Evolutionary conservation across 2,797 vertebrate genomes (phyloP), one percentile per base, ranked within the genome.

Genomic region (Paguma larvata): DNA sequence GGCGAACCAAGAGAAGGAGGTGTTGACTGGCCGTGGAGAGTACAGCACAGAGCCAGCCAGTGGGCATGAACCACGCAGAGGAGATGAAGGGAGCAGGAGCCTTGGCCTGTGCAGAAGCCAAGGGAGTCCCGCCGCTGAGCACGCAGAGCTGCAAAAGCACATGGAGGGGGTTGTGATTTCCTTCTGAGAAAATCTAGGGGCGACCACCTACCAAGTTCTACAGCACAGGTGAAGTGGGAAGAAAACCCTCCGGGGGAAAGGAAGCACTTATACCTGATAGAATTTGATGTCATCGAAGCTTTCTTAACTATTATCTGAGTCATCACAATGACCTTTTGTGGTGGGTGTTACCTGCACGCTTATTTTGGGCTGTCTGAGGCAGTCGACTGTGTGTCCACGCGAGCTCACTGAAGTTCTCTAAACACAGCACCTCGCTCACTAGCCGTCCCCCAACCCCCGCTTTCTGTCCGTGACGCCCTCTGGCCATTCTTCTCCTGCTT

Each of bases 381-480:
- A 6, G 11, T 27, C 27, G 14, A 23, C 10, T 5, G 25, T 46
- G 21, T 11, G 0, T 56, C 59, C 14, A 13, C 0, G 2, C 1
- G 27, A 53, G 8, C 3, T 19, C 9, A 18, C 3, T 15, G 27
- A 34, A 1, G 4, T 12, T 77, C 72, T 63, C n/a, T n/a, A 16
- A 83, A 41, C 41, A 18, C 4, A 7, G 30, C 13, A 6, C 3
- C 34, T 23, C 0, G 0, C 41, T 38, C 23, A 2, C n/a, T 13
- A 10, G 21, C 6, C 21, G 8, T 21, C 56, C 21, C 14, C 21
- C 21, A 59, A 13, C 25, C 23, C 15, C 0, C 8, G 5, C 63
- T 16, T 73, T 34, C 77, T 65, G 65, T 1, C 18, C 21, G 34
- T 1, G 18, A 3, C 7, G 6, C 56, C n/a, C 44, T 77, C 41